phyloP scores from a whole-genome alignment of 2,113 vertebrate genomes.

The Tragelaphus scriptus region DNA sequence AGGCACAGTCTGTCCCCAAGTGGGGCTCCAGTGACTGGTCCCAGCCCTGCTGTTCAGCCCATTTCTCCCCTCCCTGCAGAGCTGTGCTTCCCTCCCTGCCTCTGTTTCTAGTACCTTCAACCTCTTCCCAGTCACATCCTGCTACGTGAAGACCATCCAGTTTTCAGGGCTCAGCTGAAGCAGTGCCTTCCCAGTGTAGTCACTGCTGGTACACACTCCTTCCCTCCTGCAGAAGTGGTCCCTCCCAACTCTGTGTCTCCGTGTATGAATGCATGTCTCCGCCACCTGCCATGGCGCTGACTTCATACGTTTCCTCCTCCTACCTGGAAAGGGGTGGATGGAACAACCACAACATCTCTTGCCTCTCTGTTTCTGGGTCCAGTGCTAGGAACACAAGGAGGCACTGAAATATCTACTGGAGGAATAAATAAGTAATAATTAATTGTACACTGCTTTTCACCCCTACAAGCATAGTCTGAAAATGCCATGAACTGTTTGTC shows the following conservation, averaged over 20 bases:
- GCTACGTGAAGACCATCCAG: background rate
- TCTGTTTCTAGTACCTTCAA: background rate
- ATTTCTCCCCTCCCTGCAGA: background rate
- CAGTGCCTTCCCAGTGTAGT: background rate
- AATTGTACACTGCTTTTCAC: background rate
- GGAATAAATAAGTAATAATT: background rate
- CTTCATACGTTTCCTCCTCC: background rate
- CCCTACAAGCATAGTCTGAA: background rate
- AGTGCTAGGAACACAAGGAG: background rate
- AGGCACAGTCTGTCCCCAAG: background rate
- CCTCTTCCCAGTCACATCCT: too few relatives aligned
- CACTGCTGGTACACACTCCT: background rate
- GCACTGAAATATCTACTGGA: background rate
- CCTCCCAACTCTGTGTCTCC: background rate
- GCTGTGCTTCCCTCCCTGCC: background rate
- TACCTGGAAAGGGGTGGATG: background rate
- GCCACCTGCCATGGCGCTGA: rapidly evolving
- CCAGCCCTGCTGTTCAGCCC: background rate
- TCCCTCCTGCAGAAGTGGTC: background rate
- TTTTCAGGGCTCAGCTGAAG: background rate
- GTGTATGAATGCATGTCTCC: too few relatives aligned
- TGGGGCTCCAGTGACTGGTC: background rate
- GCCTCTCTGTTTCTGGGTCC: background rate
- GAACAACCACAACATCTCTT: background rate
- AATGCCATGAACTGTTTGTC: background rate